A percentile compares a stretch with the other conserved stretches of the same genome.
These are phyloP conservation scores for Tachysurus fulvidraco DNA, from an alignment of 2,113 vertebrate genomes.

Conservation along the genomic window DNA sequence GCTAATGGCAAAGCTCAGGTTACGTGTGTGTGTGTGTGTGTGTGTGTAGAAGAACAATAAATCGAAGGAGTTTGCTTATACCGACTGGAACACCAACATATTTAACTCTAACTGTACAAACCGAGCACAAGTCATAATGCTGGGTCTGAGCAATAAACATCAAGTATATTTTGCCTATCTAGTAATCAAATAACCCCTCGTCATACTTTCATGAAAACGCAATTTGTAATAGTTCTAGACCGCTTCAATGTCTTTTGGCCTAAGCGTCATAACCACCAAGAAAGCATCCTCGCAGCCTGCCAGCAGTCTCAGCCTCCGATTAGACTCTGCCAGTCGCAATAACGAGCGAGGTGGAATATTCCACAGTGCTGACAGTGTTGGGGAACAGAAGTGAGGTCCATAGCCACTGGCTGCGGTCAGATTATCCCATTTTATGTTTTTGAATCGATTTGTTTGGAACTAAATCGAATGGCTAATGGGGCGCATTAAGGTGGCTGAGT, in stretches of 20 bases:
- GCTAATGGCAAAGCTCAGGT: neutral
- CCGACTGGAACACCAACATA: neutral
- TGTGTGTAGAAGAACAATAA: neutral
- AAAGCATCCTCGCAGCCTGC: constrained; percentile 66
- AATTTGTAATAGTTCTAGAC: constrained; percentile 44
- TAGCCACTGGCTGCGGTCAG: constrained; percentile 49
- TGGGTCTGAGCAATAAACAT: neutral
- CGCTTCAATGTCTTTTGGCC: constrained; percentile 54
- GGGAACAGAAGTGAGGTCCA: constrained; percentile 46
- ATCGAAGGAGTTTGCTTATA: neutral
- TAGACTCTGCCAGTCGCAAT: constrained; percentile 65
- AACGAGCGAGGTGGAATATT: constrained; percentile 60
- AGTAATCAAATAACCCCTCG: constrained; percentile 22
- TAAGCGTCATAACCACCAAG: constrained; percentile 67
- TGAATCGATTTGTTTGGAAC: constrained; percentile 50
- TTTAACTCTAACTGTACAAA: neutral
- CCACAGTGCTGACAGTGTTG: constrained; percentile 48
- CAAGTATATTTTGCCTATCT: neutral
- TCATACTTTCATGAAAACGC: constrained; percentile 38
- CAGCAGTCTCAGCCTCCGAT: constrained; percentile 68
- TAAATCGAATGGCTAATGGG: constrained; percentile 54
- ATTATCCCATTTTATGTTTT: constrained; percentile 51
- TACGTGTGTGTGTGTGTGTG: neutral
- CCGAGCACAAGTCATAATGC: neutral
- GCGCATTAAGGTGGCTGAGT: constrained; percentile 49